These are phyloP conservation scores for Sebastes alutus DNA, from an alignment of 2,797 vertebrate genomes.

Conservation along the genomic window DNA sequence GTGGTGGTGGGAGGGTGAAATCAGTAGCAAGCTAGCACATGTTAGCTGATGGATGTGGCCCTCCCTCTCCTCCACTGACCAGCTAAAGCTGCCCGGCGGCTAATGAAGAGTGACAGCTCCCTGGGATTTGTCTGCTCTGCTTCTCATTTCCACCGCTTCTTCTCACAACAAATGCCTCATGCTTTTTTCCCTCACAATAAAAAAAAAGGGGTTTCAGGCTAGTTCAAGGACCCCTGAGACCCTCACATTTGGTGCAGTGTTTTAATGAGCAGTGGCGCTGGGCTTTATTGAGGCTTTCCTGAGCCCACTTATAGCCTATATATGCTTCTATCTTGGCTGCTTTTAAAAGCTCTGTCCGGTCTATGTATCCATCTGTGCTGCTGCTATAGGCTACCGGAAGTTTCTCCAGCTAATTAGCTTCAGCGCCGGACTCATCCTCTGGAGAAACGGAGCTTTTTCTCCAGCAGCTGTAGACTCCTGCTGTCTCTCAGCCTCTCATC, in stretches of 20 bases:
- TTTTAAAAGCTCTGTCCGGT: conserved; percentile 56
- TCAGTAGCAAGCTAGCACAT: conserved; percentile 72
- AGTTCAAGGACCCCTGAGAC: conserved; percentile 72
- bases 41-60: conserved; percentile 75
- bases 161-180: conserved; percentile 75
- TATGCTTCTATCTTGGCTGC: conserved; percentile 48
- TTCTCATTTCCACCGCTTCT: conserved; percentile 81
- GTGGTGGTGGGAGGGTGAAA: conserved; percentile 48
- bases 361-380: conserved; percentile 49
- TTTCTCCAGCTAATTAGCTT: conserved; percentile 67
- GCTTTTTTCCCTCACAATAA: conserved; percentile 65
- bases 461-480: conserved; percentile 48
- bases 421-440: conserved; percentile 42
- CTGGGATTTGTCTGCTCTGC: conserved; percentile 77
- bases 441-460: conserved; percentile 44
- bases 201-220: conserved; percentile 62
- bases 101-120: conserved; percentile 86
- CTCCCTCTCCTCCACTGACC: conserved; percentile 73
- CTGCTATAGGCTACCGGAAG: conserved; percentile 27
- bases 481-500: conserved; percentile 30
- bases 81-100: conserved; percentile 69
- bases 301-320: conserved; percentile 47
- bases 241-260: conserved; percentile 64
- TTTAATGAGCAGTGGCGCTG: conserved; percentile 71
- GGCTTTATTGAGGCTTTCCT: conserved; percentile 63